These are phyloP conservation scores for Anser cygnoides DNA, from an alignment of 2,113 vertebrate genomes.

Conservation along the genomic window DNA sequence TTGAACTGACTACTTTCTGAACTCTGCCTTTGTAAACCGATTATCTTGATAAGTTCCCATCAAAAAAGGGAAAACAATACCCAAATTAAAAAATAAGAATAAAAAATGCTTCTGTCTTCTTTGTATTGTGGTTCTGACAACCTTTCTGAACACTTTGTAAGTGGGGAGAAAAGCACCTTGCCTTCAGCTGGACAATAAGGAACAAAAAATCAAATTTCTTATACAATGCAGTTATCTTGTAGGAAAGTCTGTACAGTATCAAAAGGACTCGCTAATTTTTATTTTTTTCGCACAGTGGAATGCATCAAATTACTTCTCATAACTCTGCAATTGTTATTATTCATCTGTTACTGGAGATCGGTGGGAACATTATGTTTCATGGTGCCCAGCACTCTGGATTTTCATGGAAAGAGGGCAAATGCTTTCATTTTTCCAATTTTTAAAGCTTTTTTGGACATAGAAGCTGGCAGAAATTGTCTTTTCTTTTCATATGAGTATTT, in stretches of 20 bases:
- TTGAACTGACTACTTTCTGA: not conserved
- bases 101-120: not conserved
- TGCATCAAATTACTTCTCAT: not conserved
- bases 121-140: not conserved
- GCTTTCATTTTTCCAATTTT: slow-evolving; percentile 48
- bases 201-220: not conserved
- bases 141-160: not conserved
- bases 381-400: not conserved
- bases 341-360: slow-evolving; percentile 29
- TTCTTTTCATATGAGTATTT: slow-evolving; percentile 62
- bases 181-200: not conserved
- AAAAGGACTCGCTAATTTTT: not conserved
- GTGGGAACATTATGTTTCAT: slow-evolving; percentile 25
- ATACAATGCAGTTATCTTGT: not conserved
- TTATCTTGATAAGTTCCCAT: not conserved
- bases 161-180: not conserved
- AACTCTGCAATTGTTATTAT: slow-evolving; percentile 23
- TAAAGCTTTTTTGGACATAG: slow-evolving; percentile 49
- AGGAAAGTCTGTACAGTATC: not conserved
- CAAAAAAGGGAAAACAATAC: not conserved
- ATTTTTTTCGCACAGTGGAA: not conserved
- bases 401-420: slow-evolving; percentile 58
- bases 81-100: not conserved
- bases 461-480: slow-evolving; percentile 57
- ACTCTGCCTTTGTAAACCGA: not conserved